Evolutionary conservation across 2,797 vertebrate species (phyloP).

Genomic region (Cyprinodon diabolis): DNA sequence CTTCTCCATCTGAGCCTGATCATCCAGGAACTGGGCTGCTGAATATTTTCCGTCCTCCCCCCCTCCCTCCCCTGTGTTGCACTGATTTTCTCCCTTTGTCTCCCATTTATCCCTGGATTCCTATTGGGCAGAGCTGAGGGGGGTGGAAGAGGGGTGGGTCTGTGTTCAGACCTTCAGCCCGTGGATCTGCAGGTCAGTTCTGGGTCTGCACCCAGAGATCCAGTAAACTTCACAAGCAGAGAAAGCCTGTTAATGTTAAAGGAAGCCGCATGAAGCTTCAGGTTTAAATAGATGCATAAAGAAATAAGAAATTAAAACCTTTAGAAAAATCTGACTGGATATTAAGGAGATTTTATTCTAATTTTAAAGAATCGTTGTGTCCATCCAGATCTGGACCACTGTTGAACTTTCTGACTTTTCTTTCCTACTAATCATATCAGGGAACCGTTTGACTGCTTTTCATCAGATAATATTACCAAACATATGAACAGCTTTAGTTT

Average conservation of each 20-base stretch:
- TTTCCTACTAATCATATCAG: no score
- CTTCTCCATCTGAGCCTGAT: constrained; percentile 87
- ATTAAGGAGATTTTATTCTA: neutral
- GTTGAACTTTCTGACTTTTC: neutral
- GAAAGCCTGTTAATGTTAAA: neutral
- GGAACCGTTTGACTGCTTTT: no score
- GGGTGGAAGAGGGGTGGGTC: constrained; percentile 13
- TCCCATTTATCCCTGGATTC: constrained; percentile 23
- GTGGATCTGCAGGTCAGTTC: constrained; percentile 27
- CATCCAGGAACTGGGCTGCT: constrained; percentile 81
- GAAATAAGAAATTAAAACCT: neutral
- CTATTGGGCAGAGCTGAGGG: constrained; percentile 52
- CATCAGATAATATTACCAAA: no score
- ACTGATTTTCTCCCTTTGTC: constrained; percentile 15
- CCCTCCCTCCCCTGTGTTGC: constrained; percentile 36
- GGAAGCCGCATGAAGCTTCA: neutral
- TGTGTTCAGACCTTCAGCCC: constrained; percentile 20
- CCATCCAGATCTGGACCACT: neutral
- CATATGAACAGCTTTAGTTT: no score
- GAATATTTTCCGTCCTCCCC: constrained; percentile 70
- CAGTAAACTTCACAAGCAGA: neutral
- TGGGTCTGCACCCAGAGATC: neutral
- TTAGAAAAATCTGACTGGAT: neutral
- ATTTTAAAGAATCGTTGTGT: neutral
- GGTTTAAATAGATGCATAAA: neutral